These are phyloP conservation scores for Myathropa florea DNA, from an alignment of 2,888 invertebrate species.

Conservation along the genomic window DNA sequence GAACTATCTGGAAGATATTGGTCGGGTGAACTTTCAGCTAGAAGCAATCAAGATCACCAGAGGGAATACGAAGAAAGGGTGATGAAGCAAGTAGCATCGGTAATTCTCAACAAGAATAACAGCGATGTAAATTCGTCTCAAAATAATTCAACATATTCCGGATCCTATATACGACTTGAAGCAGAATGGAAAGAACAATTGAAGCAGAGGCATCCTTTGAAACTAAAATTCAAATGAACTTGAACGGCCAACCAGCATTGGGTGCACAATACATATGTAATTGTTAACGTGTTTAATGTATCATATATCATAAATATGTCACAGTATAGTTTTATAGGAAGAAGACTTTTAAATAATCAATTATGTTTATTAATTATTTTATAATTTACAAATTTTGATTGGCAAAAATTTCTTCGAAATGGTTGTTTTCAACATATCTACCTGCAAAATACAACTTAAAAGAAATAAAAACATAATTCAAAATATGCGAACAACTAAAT, in stretches of 20 bases:
- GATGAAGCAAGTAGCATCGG: conserved; percentile 81
- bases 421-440: conserved; percentile 19
- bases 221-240: conserved; percentile 62
- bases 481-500: conserved; percentile 50
- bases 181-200: conserved; percentile 87
- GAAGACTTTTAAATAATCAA: conserved; percentile 47
- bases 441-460: conserved; percentile 30
- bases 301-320: too few species aligned
- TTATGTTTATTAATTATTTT: conserved; percentile 42
- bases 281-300: not conserved
- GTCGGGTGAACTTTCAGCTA: conserved; percentile 88
- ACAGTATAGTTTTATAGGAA: not conserved
- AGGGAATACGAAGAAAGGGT: conserved; percentile 91
- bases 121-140: conserved; percentile 75
- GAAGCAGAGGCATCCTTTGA: conserved; percentile 75
- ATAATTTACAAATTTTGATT: conserved; percentile 65
- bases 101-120: conserved; percentile 79
- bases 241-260: not conserved
- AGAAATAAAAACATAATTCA: conserved; percentile 22
- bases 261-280: not conserved
- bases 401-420: conserved; percentile 48
- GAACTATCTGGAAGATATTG: conserved; percentile 84
- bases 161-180: conserved; percentile 88
- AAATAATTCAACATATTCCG: conserved; percentile 81
- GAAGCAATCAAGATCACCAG: conserved; percentile 94